Base-by-base conservation (phyloP, 2,888 invertebrate genomes). In the Stenodera caucasica region DNA sequence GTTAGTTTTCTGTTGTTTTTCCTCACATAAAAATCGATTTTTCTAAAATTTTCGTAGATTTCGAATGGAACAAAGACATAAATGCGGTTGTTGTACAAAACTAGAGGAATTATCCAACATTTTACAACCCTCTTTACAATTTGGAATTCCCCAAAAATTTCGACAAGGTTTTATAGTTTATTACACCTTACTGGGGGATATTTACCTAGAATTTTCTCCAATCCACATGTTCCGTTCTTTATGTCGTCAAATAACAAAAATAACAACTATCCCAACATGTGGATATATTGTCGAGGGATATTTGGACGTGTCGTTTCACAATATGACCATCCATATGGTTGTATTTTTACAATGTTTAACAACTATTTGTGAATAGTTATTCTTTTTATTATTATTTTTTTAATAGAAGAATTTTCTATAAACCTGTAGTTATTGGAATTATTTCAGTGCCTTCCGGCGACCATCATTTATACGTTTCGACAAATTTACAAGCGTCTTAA, bases 401-500 rank as follows among this genome's bases (percentile, higher is more conserved):
- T n/a, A n/a, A n/a, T n/a, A n/a, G 21, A 45, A 4, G 21, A 21
- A 2, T 21, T 12, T 9, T 8, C 14, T 5, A 15, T 37, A 14
- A 15, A 37, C 37, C 14, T 37, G 37, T 9, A 7, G n/a, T n/a
- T 40, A 7, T 5, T 40, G 2, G 5, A n/a, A 15, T 14, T 8
- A 40, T 5, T 15, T n/a, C 3, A 3, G 8, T 40, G 40, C 51
- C 53, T 53, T 21, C 21, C 53, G 21, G 53, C 33, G 12, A 18
- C 12, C 8, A 35, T 35, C 32, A 14, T 23, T 8, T 23, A 14
- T 26, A 53, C 35, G 29, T 29, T 55, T 21, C 29, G 55, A 55
- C 55, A 55, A 55, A 55, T 55, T 55, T 55, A 55, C 49, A 40
- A 26, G 14, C 49, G 6, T 29, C 45, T 55, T 55, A 55, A 55